Base-by-base conservation (phyloP, 2,113 vertebrate genomes). In the Dromiciops gliroides region DNA sequence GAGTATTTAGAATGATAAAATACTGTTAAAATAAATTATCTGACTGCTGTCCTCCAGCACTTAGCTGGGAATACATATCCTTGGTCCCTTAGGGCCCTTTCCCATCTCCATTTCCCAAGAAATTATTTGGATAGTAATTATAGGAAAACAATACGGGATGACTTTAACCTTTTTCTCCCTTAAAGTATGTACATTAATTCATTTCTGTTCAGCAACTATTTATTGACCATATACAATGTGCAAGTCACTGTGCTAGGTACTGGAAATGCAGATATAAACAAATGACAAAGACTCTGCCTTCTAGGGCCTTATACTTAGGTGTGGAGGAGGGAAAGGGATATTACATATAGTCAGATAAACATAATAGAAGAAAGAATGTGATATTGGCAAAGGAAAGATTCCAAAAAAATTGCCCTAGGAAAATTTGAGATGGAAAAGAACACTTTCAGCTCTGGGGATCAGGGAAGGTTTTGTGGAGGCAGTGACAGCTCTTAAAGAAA, bases 101-200 rank as follows among this genome's bases (percentile, higher is more conserved):
- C 47, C 28, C 48, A 90, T 49, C 89, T 94, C 93, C 94, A 24
- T 67, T 92, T 93, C 94, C 56, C 37, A 90, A 97, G 92, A 97
- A 97, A 93, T 90, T 91, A 88, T 94, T 96, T 95, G 31, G 53
- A 28, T 92, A 37, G 92, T 94, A 92, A 56, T 28, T 28, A 7
- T n/a, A 12, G 50, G 37, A 96, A 94, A 31, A 92, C 19, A 1
- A 89, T 47, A 56, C 92, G 48, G 47, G 10, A 92, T 89, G 51
- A 48, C 90, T 75, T 92, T 93, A 91, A 56, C 22, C 19, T 49
- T 92, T 95, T 94, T 52, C 31, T 44, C 19, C 19, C 67, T 44
- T 19, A 83, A 83, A 44, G n/a, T 44, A 83, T 44, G n/a, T 83
- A 83, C 67, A 83, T 83, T 44, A 83, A 44, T 44, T 83, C n/a